Evolutionary conservation across 2,113 vertebrate species (phyloP), one percentile per base, ranked within the genome.

Genomic region (Copsychus sechellarum): DNA sequence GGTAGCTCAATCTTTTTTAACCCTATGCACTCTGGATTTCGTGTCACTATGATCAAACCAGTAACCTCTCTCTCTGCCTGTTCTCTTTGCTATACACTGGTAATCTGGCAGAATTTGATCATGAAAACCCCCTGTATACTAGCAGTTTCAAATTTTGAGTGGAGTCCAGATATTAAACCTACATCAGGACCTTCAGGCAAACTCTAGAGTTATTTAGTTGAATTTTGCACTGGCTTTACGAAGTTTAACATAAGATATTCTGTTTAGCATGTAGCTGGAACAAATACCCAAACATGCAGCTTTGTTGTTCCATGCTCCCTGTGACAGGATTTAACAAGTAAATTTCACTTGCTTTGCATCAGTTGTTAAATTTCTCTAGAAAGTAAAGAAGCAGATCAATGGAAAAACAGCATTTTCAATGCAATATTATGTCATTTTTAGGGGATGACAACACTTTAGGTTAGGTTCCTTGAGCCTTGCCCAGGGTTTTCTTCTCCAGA

Each of bases 311-410:
- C 24, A 14, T 56, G 24, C 3, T 84, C 18, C 20, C 36, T 0
- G 0, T 45, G 5, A 20, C 8, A 45, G 64, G 10, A 34, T 93
- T 77, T 81, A 47, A 77, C 23, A 69, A 64, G 67, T 28, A 33
- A 51, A 28, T 33, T 22, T 34, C 33, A 36, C 0, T 0, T 23
- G 18, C 40, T 84, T 81, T 47, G 4, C 20, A 18, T 33, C n/a
- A 29, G 9, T 60, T 88, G 38, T 24, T 87, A 54, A 93, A 54
- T 85, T 92, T 66, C 28, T 62, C 14, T 31, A 36, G 50, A 38
- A 62, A 43, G 19, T 81, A 85, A 92, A 85, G 22, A 71, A 54
- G n/a, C 14, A 26, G 64, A 13, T 61, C 13, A 9, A 6, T 71
- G 47, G n/a, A 23, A 42, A 42, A 78, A 47, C n/a, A 84, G 25